Base-by-base conservation (phyloP, 1,140 invertebrate genomes). In the Dendrolimus kikuchii region DNA sequence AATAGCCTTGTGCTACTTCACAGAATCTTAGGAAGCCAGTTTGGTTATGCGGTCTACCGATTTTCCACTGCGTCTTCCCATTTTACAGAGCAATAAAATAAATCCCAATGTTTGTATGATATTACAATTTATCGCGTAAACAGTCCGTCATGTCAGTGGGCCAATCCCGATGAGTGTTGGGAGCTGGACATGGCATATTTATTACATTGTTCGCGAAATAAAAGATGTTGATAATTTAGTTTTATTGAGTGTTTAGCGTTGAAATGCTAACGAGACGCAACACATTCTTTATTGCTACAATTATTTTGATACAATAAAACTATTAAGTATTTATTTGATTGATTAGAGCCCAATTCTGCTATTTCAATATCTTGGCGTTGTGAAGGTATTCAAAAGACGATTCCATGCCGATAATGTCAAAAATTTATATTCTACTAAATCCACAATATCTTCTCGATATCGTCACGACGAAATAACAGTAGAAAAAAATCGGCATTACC, bases 71-170 rank as follows among this genome's bases (percentile, higher is more conserved):
- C 57, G 60, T 73, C 66, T 72, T 67, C 71, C 66, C 52, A 70
- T 76, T 78, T 81, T 77, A 81, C 75, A 64, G 65, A 51, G 63
- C 62, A 71, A 76, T 85, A 76, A 82, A 82, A 81, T 76, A 76
- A 73, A 85, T 75, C 54, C 62, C 64, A 71, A 69, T 82, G 75
- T 82, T 82, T 85, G 68, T 68, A 60, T 77, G 74, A 72, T 74
- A 74, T 78, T 62, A 67, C 79, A 81, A 82, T 80, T 80, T 85
- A 85, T 82, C 41, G 67, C 53, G 68, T 81, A 82, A 85, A 85
- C 79, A 81, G 48, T 51, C 46, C 41, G 49, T 40, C 23, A 23
- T 23, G 23, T 23, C 23, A 23, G 23, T 49, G 40, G 39, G 10
- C 39, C 48, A 9, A 10, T 9, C 7, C 48, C 39, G 48, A 8